These are phyloP conservation scores for Lasioglossum leucozonium DNA, from an alignment of 2,888 invertebrate genomes.

Conservation along the genomic window DNA sequence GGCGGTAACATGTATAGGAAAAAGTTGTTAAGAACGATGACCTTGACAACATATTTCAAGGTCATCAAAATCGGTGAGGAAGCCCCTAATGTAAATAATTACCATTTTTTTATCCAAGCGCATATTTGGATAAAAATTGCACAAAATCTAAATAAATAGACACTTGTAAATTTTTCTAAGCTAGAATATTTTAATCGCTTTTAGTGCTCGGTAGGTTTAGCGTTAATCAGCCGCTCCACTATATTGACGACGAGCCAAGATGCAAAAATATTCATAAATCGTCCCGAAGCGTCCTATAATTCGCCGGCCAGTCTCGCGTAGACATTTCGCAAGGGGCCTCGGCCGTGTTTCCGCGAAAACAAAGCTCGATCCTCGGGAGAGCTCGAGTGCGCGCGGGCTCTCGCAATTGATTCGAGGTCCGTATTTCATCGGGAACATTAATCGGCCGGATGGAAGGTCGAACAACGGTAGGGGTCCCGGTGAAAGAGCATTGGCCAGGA, in stretches of 20 bases:
- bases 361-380: background rate
- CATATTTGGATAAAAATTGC: too few relatives aligned
- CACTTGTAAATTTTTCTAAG: too few relatives aligned
- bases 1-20: too few relatives aligned
- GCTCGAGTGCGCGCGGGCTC: background rate
- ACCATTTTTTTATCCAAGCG: too few relatives aligned
- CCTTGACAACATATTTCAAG: too few relatives aligned
- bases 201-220: too few relatives aligned
- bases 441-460: constrained; percentile 39
- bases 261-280: background rate
- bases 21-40: too few relatives aligned
- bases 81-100: too few relatives aligned
- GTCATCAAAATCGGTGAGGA: too few relatives aligned
- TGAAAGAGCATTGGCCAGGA: constrained; percentile 59
- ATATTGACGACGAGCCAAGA: background rate
- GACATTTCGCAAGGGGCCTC: background rate
- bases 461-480: constrained; percentile 26
- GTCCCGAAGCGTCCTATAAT: background rate
- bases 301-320: background rate
- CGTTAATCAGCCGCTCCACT: too few relatives aligned
- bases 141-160: too few relatives aligned
- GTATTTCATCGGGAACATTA: constrained; percentile 43
- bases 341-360: constrained; percentile 17
- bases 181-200: too few relatives aligned
- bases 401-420: constrained; percentile 38